Percentiles rank a stretch among this genome's conserved stretches.
phyloP scores from a whole-genome alignment of 2,888 invertebrate species.

The Zootermopsis nevadensis region DNA sequence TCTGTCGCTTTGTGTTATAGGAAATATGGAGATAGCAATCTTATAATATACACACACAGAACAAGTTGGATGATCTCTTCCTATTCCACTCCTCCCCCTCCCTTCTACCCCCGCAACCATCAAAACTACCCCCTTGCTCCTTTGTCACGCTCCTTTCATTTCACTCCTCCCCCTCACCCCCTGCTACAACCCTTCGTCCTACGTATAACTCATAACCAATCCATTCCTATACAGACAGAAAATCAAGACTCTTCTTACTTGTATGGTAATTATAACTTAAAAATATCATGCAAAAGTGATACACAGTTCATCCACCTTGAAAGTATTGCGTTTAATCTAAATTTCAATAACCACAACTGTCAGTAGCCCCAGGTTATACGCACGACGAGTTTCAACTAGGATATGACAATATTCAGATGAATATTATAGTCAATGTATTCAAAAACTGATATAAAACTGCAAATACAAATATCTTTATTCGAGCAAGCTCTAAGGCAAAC shows the following conservation, averaged over 20 bases:
- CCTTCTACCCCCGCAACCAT: conserved; percentile 32
- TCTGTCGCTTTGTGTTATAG: conserved; percentile 44
- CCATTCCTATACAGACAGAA: conserved; percentile 29
- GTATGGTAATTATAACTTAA: conserved; percentile 27
- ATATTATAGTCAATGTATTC: no score
- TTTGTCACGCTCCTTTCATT: conserved; percentile 44
- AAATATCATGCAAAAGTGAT: background rate
- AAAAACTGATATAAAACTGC: no score
- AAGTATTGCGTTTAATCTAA: no score
- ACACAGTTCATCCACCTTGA: background rate
- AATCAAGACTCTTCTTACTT: conserved; percentile 4
- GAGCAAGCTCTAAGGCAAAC: no score
- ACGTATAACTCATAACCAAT: conserved; percentile 30
- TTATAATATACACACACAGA: conserved; percentile 39
- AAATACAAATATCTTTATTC: no score
- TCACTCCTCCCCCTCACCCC: background rate
- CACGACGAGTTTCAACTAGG: background rate
- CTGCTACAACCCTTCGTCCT: conserved; percentile 9
- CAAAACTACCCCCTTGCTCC: conserved; percentile 43
- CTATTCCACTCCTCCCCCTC: background rate
- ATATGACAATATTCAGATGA: no score
- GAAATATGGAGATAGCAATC: conserved; percentile 44
- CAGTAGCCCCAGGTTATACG: no score
- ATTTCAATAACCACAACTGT: no score
- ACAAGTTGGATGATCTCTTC: conserved; percentile 38